phyloP scores from a whole-genome alignment of 2,888 invertebrate genomes.

The Drosophila antonietae region DNA sequence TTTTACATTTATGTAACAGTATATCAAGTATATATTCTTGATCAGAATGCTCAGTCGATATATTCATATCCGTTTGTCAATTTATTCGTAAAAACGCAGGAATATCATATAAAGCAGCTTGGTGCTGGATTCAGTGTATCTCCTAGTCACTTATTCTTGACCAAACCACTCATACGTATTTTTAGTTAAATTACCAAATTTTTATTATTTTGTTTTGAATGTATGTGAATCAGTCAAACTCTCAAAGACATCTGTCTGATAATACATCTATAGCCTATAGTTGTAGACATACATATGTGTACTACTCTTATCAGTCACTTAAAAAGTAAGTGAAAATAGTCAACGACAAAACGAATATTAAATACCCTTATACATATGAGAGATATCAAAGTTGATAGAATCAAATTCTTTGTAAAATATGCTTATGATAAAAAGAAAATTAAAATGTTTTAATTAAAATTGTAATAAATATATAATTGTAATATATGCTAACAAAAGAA shows the following conservation, averaged over 20 bases:
- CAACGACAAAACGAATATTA: neutral
- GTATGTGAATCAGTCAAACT: conserved; percentile 2
- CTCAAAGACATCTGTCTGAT: conserved; percentile 7
- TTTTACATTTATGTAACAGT: too few species aligned
- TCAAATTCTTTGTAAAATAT: neutral
- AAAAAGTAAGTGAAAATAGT: neutral
- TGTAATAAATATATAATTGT: neutral
- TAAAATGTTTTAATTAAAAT: neutral
- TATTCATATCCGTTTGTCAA: neutral
- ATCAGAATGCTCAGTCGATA: too few species aligned
- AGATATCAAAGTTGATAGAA: neutral
- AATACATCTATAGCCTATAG: neutral
- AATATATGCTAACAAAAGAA: neutral
- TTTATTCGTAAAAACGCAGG: neutral
- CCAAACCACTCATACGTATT: neutral
- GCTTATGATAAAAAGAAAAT: neutral
- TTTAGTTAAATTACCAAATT: neutral
- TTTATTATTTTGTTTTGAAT: neutral
- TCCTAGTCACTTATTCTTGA: neutral
- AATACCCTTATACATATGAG: neutral
- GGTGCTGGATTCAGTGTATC: neutral
- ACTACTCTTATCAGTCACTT: neutral
- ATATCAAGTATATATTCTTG: too few species aligned
- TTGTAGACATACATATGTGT: neutral
- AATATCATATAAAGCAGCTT: neutral